Evolutionary conservation across 2,888 invertebrate genomes (phyloP), one percentile per base, ranked within the genome.

Genomic region (Cosmia pyralina): DNA sequence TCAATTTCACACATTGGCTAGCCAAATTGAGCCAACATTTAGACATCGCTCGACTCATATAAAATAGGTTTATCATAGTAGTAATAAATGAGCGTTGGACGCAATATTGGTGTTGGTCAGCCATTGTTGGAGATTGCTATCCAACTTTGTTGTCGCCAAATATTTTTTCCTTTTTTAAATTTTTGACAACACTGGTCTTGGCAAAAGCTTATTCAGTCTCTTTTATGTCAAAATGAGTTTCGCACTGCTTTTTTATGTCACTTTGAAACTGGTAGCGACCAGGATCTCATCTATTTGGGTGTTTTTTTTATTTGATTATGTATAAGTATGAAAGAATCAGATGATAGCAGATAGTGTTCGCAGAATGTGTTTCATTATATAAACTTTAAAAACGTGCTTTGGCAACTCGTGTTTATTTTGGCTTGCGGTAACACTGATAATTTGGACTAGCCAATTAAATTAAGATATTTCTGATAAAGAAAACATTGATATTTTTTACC

Each of bases 231-330:
- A 70, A 59, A 69, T 75, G 44, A 65, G 53, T 80, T 74, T 57
- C 22, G 68, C 84, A 75, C 69, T 57, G 79, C 81, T 81, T 82
- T n/a, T 75, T 66, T 64, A 38, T 69, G 78, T 86, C 72, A 83
- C 74, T 69, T 65, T 81, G 76, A 84, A 84, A 78, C 87, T 84
- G 83, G 84, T 77, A 64, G 19, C 6, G 38, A 46, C 78, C 85
- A 87, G 85, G 86, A 86, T 86, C 86, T 86, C 86, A 84, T 68
- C 55, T 79, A 65, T 76, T 80, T 81, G 73, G 55, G 78, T 81
- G 83, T 77, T 82, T 74, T 67, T 80, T 82, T 77, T 80, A 68
- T 73, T 72, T 73, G 34, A 69, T 53, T 84, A 64, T 72, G 57
- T 77, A 50, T 77, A 77, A 80, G 75, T 79, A 77, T 82, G 82